Evolutionary conservation across 2,888 invertebrate genomes (phyloP), one percentile per base, ranked within the genome.

Genomic region (Latrodectus hesperus): DNA sequence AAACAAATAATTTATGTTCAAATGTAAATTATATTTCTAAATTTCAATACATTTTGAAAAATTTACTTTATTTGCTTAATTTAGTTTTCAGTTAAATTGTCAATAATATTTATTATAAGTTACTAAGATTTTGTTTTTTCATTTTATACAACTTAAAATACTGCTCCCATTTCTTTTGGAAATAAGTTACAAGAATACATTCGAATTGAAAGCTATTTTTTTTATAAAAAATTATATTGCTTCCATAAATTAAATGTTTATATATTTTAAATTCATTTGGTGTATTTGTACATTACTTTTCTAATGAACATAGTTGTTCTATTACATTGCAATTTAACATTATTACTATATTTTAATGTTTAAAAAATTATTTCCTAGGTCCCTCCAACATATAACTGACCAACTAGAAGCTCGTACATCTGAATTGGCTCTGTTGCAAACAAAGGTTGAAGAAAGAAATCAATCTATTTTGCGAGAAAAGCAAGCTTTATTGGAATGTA

Each of bases 361-460:
- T 22, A 26, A 26, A 26, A 26, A 26, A 11, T 9, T 22, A 55
- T 72, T 17, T 52, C 49, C 60, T 72, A 89, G 89, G 26, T 84
- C 89, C 9, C 60, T 89, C 9, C 89, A 88, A 74, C 22, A 77
- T 74, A 53, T 89, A 49, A 78, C 82, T 52, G 89, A 89, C 16
- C 84, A 88, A 10, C 75, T 89, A 78, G 86, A 88, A 82, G 84
- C 84, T 9, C 84, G 88, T 64, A 68, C 89, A n/a, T 22, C 75
- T 64, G 87, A 88, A 70, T 38, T 89, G n/a, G 83, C 83, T 71
- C 68, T 70, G 8, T 80, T 89, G 55, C 88, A 89, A 71, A 17
- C n/a, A 12, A 89, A 77, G 74, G 64, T 89, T 3, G 89, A 89
- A 71, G 84, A 79, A 49, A 80, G 71, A 70, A 84, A 77, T 71